These are phyloP conservation scores for Muscicapa comitata DNA, from an alignment of 2,797 vertebrate genomes.

Conservation along the genomic window DNA sequence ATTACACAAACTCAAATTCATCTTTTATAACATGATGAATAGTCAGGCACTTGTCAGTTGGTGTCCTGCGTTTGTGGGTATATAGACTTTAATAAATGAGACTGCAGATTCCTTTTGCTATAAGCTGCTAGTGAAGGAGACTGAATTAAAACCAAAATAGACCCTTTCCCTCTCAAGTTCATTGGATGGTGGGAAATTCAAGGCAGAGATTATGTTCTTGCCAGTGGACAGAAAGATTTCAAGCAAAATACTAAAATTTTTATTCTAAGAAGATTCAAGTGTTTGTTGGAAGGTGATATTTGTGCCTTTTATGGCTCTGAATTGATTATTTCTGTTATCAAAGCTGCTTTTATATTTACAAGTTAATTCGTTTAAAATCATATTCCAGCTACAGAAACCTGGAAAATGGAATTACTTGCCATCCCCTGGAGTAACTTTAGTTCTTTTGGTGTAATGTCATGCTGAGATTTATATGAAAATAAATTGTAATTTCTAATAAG, in stretches of 20 bases:
- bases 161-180: background rate
- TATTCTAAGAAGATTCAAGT: background rate
- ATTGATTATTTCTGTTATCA: slow-evolving; percentile 21
- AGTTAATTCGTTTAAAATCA: slow-evolving; percentile 57
- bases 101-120: background rate
- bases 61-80: background rate
- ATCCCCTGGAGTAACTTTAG: slow-evolving; percentile 52
- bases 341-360: slow-evolving; percentile 42
- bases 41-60: background rate
- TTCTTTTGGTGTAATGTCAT: slow-evolving; percentile 54
- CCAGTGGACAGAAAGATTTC: background rate
- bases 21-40: background rate
- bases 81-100: background rate
- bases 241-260: background rate
- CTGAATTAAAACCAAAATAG: background rate
- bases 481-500: slow-evolving; percentile 73
- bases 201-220: background rate
- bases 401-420: slow-evolving; percentile 54
- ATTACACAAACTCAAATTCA: background rate
- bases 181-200: background rate
- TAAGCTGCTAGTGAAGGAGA: background rate
- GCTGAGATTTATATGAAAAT: slow-evolving; percentile 71
- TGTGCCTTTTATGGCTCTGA: background rate
- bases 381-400: slow-evolving; percentile 17
- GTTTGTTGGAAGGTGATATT: background rate